Evolutionary conservation across 53 echinoderm and acorn worm species (phyloP).

Genomic region (Holothuria leucospilota): DNA sequence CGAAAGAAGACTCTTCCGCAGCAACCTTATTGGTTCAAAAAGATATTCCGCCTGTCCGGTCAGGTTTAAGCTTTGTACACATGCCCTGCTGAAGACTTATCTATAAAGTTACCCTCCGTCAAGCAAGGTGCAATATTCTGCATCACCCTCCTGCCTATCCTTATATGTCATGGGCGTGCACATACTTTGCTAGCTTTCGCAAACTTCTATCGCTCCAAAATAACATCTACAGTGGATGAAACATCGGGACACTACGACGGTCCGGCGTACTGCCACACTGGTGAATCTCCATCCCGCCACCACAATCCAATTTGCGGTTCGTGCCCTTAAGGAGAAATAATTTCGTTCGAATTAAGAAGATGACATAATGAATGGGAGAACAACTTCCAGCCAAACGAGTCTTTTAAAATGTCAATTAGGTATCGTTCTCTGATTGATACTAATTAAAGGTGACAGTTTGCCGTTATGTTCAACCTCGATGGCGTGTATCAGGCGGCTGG

Average conservation of each 20-base stretch:
- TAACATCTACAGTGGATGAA: too few species aligned
- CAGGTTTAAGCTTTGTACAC: too few species aligned
- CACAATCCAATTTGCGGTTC: slow-evolving; percentile 15
- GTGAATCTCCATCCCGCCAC: not conserved
- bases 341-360: slow-evolving; percentile 35
- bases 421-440: not conserved
- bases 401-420: slow-evolving; percentile 34
- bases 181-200: too few species aligned
- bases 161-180: too few species aligned
- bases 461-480: slow-evolving; percentile 1
- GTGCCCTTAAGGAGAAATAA: slow-evolving; percentile 32
- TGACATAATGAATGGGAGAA: slow-evolving; percentile 25
- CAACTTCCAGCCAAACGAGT: slow-evolving; percentile 28
- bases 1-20: too few species aligned
- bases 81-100: too few species aligned
- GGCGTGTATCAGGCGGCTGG: slow-evolving; percentile 24
- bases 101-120: too few species aligned
- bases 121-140: too few species aligned
- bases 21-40: too few species aligned
- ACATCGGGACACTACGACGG: slow-evolving; percentile 7
- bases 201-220: too few species aligned
- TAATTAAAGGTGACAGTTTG: slow-evolving; percentile 33
- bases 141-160: too few species aligned
- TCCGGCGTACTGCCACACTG: slow-evolving; percentile 1
- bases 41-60: too few species aligned